Evolutionary conservation across 2,113 vertebrate genomes (phyloP).

Genomic region (Microcebus jonahi): DNA sequence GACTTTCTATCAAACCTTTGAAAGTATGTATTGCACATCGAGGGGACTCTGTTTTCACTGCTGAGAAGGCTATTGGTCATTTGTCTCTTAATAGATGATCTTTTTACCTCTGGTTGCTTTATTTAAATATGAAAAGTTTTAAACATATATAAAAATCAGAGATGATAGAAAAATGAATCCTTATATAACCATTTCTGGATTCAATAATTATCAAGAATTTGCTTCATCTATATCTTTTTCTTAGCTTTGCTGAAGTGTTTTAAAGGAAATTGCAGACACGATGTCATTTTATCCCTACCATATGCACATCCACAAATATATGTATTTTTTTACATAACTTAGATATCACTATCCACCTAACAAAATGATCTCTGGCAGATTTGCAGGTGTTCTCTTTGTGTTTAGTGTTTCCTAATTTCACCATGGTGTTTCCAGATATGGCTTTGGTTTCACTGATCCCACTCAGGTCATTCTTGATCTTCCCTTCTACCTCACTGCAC

Average conservation of each 20-base stretch:
- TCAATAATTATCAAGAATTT: not conserved
- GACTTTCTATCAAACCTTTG: not conserved
- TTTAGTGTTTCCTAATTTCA: not conserved
- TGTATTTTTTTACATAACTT: not conserved
- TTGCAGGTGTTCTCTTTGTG: not conserved
- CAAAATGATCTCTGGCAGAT: not conserved
- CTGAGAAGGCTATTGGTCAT: not conserved
- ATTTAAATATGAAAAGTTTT: not conserved
- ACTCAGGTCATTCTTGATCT: not conserved
- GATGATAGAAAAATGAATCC: not conserved
- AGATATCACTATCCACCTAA: not conserved
- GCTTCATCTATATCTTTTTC: not conserved
- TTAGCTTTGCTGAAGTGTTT: not conserved
- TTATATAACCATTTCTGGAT: not conserved
- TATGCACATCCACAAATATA: not conserved
- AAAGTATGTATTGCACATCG: not conserved
- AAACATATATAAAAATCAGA: constrained; percentile 12
- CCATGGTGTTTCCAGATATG: not conserved
- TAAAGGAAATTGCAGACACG: constrained; percentile 8
- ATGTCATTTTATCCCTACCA: not conserved
- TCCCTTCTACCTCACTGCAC: not conserved
- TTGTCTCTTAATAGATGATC: not conserved
- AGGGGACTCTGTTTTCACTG: not conserved
- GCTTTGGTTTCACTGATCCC: not conserved
- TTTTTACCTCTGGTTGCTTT: not conserved